phyloP scores from a whole-genome alignment of 1,140 invertebrate genomes.

The Anadara kagoshimensis region DNA sequence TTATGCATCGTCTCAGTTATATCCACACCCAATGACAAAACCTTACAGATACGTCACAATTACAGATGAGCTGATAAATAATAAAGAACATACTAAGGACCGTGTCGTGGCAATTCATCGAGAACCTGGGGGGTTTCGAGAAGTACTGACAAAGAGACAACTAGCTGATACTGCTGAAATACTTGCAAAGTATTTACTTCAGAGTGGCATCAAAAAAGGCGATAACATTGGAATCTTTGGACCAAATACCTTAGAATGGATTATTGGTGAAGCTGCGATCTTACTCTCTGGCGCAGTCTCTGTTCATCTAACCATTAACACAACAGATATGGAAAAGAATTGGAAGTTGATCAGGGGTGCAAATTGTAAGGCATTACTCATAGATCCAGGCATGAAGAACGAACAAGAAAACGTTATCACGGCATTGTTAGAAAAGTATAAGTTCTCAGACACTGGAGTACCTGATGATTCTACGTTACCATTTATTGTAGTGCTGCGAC shows the following conservation, averaged over 20 bases:
- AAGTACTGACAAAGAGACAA: too few relatives aligned
- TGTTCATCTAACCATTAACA: conserved; percentile 15
- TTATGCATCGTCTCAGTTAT: too few relatives aligned
- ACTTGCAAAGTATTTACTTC: too few relatives aligned
- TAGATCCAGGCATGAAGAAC: conserved; percentile 8
- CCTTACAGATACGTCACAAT: too few relatives aligned
- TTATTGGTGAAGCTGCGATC: conserved; percentile 12
- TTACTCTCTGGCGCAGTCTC: conserved; percentile 16
- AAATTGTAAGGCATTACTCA: conserved; percentile 4
- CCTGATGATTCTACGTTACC: neutral
- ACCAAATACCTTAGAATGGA: conserved; percentile 23
- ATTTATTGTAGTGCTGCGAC: conserved; percentile 1
- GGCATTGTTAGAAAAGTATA: neutral
- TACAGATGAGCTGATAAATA: too few relatives aligned
- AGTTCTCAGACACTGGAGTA: neutral
- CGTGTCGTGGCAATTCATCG: too few relatives aligned
- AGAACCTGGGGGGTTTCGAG: too few relatives aligned
- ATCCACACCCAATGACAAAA: too few relatives aligned
- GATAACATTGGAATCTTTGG: neutral
- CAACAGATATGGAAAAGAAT: conserved; percentile 1
- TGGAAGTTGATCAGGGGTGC: conserved; percentile 7
- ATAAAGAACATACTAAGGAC: too few relatives aligned
- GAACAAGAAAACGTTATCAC: neutral
- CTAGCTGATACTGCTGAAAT: too few relatives aligned
- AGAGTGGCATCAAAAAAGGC: too few relatives aligned